Evolutionary conservation across 2,888 invertebrate genomes (phyloP).

Genomic region (Drosophila tanythrix): DNA sequence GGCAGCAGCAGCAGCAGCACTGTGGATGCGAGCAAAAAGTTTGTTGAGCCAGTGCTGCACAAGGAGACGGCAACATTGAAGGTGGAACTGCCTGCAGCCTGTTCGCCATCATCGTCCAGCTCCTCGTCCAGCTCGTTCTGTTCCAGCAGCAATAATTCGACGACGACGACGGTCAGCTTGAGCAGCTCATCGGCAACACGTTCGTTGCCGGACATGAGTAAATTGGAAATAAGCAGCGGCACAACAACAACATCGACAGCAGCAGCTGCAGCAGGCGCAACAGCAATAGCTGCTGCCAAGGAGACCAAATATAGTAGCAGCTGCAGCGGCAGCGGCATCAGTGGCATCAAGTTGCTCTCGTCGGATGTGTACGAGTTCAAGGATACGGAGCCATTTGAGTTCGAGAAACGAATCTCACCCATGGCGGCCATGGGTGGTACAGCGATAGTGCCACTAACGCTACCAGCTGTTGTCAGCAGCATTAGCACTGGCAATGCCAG

Average conservation of each 20-base stretch:
- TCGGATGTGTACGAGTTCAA: slow-evolving; percentile 94
- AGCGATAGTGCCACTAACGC: slow-evolving; percentile 35
- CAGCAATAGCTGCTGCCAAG: slow-evolving; percentile 2
- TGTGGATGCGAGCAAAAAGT: slow-evolving; percentile 55
- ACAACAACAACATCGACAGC: slow-evolving; percentile 27
- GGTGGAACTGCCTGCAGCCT: slow-evolving; percentile 72
- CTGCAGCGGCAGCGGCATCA: slow-evolving; percentile 18
- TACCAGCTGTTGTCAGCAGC: slow-evolving; percentile 6
- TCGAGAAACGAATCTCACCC: slow-evolving; percentile 88
- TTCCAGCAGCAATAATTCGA: slow-evolving; percentile 65
- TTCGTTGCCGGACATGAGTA: slow-evolving; percentile 82
- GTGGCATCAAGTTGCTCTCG: slow-evolving; percentile 55
- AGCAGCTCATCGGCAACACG: slow-evolving; percentile 74
- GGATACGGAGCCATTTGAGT: slow-evolving; percentile 94
- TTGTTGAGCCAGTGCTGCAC: slow-evolving; percentile 68
- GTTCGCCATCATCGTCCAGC: slow-evolving; percentile 76
- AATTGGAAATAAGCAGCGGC: slow-evolving; percentile 79
- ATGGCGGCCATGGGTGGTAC: slow-evolving; percentile 55
- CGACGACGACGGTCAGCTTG: slow-evolving; percentile 43
- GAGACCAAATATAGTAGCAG: slow-evolving; percentile 43
- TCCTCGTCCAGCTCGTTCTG: slow-evolving; percentile 80
- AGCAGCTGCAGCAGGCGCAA: not conserved
- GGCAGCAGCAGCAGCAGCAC: slow-evolving; percentile 9
- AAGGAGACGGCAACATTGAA: slow-evolving; percentile 74
- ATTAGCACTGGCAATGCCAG: not conserved